Conservation (phyloP, 23 tunicate genomes). For the Corella eumyota region DNA sequence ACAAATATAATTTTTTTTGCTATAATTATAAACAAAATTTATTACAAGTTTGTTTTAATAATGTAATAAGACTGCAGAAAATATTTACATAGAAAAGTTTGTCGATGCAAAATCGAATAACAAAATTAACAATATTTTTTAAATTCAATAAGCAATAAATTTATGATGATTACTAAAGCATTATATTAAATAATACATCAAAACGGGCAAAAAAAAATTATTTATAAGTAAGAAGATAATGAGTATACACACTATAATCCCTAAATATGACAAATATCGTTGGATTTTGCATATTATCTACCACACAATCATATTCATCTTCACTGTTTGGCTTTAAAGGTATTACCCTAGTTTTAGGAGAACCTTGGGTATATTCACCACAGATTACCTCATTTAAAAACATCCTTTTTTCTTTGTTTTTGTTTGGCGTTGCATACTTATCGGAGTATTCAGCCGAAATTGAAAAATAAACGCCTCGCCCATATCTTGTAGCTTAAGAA, state of each 20-base stretch:
- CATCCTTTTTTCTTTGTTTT: neutral
- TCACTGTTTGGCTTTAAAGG: neutral
- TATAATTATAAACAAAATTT: too few relatives aligned
- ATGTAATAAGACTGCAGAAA: too few relatives aligned
- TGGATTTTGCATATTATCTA: neutral
- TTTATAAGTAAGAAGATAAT: neutral
- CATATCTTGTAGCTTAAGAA: neutral
- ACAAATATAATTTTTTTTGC: too few relatives aligned
- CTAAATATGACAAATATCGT: neutral
- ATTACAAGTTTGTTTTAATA: too few relatives aligned
- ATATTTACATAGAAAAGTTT: too few relatives aligned
- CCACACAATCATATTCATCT: neutral
- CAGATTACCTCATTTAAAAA: neutral
- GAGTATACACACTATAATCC: neutral
- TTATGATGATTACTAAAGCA: too few relatives aligned
- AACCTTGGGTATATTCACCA: neutral
- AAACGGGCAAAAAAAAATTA: too few relatives aligned
- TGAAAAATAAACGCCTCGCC: neutral
- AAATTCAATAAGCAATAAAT: too few relatives aligned
- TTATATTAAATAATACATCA: too few relatives aligned
- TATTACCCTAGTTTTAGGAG: neutral
- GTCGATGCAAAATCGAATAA: too few relatives aligned
- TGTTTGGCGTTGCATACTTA: neutral
- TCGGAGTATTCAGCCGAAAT: neutral
- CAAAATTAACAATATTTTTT: too few relatives aligned